Evolutionary conservation across 2,888 invertebrate genomes (phyloP).

Genomic region (Autographa pulchrina): DNA sequence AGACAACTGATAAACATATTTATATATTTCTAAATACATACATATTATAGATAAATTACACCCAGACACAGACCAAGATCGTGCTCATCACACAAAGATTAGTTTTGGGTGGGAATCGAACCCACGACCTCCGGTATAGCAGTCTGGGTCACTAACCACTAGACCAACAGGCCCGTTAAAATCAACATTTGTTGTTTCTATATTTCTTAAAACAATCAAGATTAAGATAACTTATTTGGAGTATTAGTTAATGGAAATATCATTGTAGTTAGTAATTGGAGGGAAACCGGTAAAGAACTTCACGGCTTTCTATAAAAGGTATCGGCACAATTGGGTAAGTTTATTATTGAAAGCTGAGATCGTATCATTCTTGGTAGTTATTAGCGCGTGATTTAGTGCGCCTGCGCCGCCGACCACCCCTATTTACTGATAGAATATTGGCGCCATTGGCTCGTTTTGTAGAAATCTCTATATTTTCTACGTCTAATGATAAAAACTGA

Average conservation of each 20-base stretch:
- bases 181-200: constrained; percentile 39
- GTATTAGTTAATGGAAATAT: constrained; percentile 80
- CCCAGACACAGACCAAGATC: no score
- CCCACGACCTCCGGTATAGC: no score
- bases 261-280: constrained; percentile 80
- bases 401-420: constrained; percentile 78
- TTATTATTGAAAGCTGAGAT: constrained; percentile 87
- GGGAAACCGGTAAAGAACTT: constrained; percentile 79
- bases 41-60: no score
- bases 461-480: constrained; percentile 64
- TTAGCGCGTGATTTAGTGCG: constrained; percentile 86
- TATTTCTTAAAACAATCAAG: constrained; percentile 62
- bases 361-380: constrained; percentile 84
- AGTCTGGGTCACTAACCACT: no score
- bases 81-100: no score
- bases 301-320: constrained; percentile 81
- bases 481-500: constrained; percentile 44
- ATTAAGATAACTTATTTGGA: constrained; percentile 70
- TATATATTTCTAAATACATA: no score
- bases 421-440: constrained; percentile 77
- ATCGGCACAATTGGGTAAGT: constrained; percentile 79
- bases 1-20: no score
- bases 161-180: no score
- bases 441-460: constrained; percentile 58
- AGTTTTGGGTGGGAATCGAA: no score